Conservation (phyloP, 2,113 vertebrate species). For the Syngnathus floridae region DNA sequence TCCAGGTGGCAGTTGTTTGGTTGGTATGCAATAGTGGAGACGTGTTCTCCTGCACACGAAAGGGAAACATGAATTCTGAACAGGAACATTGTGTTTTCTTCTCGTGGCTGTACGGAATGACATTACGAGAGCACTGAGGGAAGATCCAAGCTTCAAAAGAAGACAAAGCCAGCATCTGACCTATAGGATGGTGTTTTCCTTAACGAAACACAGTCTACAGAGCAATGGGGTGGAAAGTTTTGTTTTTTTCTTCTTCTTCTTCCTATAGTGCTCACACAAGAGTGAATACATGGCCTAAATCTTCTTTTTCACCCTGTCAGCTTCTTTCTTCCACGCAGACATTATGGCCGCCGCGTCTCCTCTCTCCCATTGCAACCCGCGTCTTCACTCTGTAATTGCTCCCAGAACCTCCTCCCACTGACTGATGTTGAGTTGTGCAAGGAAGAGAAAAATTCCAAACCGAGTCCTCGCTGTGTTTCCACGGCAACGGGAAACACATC, state of each 20-base stretch:
- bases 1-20: not conserved
- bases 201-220: not conserved
- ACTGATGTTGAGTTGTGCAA: slow-evolving; percentile 41
- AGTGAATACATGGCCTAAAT: slow-evolving; percentile 10
- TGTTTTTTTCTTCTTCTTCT: not conserved
- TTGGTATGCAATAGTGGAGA: not conserved
- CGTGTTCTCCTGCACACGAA: not conserved
- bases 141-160: slow-evolving; percentile 12
- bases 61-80: not conserved
- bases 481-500: slow-evolving; percentile 45
- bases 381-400: slow-evolving; percentile 53
- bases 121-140: slow-evolving; percentile 4
- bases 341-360: slow-evolving; percentile 39
- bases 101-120: slow-evolving; percentile 2
- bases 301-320: slow-evolving; percentile 18
- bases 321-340: slow-evolving; percentile 32
- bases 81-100: not conserved
- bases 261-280: not conserved
- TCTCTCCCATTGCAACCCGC: slow-evolving; percentile 31
- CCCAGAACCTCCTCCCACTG: slow-evolving; percentile 45
- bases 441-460: slow-evolving; percentile 43
- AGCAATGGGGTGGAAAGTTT: not conserved
- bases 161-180: not conserved
- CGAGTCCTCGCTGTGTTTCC: slow-evolving; percentile 26
- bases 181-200: not conserved